Percentiles rank a stretch among this genome's conserved stretches.
Conservation (phyloP, 2,113 vertebrate species). For the Thunnus maccoyii region DNA sequence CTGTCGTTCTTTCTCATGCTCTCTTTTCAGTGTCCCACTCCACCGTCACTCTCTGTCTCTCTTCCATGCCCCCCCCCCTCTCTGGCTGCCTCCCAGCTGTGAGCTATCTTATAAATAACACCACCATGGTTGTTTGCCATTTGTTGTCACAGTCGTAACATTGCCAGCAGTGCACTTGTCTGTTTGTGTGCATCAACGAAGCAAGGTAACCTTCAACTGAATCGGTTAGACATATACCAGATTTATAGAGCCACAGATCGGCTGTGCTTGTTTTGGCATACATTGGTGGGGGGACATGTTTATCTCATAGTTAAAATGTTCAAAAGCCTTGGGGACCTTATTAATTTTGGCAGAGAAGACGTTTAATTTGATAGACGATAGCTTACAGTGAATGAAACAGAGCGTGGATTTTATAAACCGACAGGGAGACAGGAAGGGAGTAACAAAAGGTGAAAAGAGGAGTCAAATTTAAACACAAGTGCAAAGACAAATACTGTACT, state of each 20-base stretch:
- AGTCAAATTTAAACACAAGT: neutral
- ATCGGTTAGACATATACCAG: slow-evolving; percentile 39
- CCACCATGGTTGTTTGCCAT: slow-evolving; percentile 45
- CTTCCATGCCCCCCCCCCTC: neutral
- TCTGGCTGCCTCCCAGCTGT: slow-evolving; percentile 16
- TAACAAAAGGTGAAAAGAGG: neutral
- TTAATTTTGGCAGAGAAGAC: slow-evolving; percentile 28
- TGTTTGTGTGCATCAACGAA: slow-evolving; percentile 50
- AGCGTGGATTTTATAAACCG: slow-evolving; percentile 29
- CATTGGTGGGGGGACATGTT: slow-evolving; percentile 8
- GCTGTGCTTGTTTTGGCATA: slow-evolving; percentile 34
- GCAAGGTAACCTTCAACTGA: slow-evolving; percentile 64
- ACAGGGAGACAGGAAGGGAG: neutral
- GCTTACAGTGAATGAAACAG: slow-evolving; percentile 35
- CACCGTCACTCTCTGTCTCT: neutral
- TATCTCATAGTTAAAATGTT: slow-evolving; percentile 43
- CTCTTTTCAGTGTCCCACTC: neutral
- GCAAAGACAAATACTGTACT: no score
- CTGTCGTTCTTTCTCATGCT: slow-evolving; percentile 1
- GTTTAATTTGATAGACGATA: slow-evolving; percentile 40
- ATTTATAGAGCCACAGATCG: slow-evolving; percentile 50
- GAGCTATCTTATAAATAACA: slow-evolving; percentile 60
- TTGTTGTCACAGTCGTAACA: slow-evolving; percentile 59
- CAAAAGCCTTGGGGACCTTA: slow-evolving; percentile 27
- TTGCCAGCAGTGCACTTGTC: slow-evolving; percentile 54